These are phyloP conservation scores for Diplolepis rosae DNA, from an alignment of 2,888 invertebrate species.

Conservation along the genomic window DNA sequence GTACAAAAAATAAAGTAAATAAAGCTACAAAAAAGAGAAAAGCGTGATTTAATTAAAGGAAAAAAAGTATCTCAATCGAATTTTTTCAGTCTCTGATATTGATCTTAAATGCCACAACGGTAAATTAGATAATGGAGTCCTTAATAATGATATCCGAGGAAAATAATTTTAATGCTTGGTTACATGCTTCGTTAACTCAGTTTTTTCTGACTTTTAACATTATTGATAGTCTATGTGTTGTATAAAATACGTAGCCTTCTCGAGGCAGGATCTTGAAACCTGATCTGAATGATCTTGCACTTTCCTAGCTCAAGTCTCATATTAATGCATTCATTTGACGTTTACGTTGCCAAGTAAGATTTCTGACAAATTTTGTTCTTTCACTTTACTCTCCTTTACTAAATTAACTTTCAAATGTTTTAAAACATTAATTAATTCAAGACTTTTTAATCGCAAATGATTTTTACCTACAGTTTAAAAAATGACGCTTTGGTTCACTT, in stretches of 20 bases:
- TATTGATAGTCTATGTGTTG: not conserved
- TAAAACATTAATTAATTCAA: not conserved
- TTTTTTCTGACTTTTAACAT: not conserved
- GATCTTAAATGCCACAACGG: not conserved
- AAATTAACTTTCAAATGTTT: no score
- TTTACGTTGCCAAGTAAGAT: not conserved
- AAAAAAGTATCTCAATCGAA: not conserved
- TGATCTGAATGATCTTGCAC: constrained; percentile 7
- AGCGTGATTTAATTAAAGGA: no score
- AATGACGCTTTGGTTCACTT: no score
- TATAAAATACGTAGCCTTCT: not conserved
- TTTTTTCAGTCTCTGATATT: not conserved
- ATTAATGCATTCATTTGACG: not conserved
- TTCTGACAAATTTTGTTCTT: not conserved
- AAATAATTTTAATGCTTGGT: constrained; percentile 3
- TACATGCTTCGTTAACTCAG: constrained; percentile 11
- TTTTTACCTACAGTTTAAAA: no score
- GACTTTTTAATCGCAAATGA: no score
- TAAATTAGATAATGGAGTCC: not conserved
- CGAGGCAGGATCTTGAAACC: constrained; percentile 14
- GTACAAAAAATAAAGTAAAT: constrained; percentile 11
- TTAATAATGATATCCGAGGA: constrained; percentile 10
- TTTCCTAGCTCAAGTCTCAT: not conserved
- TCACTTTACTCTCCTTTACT: no score
- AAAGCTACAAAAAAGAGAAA: no score